phyloP scores from a whole-genome alignment of 1,140 invertebrate genomes.

The Leptopilina clavipes region DNA sequence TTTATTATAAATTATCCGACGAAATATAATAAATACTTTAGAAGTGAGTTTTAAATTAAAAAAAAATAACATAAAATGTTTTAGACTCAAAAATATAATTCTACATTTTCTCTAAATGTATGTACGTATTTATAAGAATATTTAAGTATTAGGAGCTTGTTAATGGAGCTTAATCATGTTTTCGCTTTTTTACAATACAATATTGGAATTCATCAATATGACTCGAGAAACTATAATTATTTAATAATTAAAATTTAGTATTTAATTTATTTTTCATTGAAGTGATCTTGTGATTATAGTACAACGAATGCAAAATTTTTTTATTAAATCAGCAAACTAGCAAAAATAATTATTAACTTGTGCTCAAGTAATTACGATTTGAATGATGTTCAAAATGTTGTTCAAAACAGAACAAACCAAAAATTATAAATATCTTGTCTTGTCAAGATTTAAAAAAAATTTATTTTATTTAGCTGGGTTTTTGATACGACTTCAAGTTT shows the following conservation, averaged over 20 bases:
- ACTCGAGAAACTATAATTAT: too few species aligned
- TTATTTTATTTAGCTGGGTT: too few species aligned
- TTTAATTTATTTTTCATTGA: neutral
- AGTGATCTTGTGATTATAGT: neutral
- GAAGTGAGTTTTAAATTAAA: neutral
- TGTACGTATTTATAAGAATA: slow-evolving; percentile 21
- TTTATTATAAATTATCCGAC: neutral
- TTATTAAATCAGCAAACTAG: neutral
- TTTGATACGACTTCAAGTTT: too few species aligned
- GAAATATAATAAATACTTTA: neutral
- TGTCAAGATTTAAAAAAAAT: neutral
- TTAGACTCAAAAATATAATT: neutral
- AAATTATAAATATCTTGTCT: too few species aligned
- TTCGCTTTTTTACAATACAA: neutral
- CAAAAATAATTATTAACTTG: neutral
- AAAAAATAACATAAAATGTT: neutral
- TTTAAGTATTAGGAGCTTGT: neutral
- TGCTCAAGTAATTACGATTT: slow-evolving; percentile 26
- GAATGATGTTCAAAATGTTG: neutral
- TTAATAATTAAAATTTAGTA: neutral
- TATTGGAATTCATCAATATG: too few species aligned
- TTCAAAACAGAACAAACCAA: neutral
- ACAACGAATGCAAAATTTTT: slow-evolving; percentile 16
- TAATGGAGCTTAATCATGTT: neutral
- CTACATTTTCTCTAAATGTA: slow-evolving; percentile 10